Conservation (phyloP, 2,797 vertebrate genomes). For the Bucorvus abyssinicus region DNA sequence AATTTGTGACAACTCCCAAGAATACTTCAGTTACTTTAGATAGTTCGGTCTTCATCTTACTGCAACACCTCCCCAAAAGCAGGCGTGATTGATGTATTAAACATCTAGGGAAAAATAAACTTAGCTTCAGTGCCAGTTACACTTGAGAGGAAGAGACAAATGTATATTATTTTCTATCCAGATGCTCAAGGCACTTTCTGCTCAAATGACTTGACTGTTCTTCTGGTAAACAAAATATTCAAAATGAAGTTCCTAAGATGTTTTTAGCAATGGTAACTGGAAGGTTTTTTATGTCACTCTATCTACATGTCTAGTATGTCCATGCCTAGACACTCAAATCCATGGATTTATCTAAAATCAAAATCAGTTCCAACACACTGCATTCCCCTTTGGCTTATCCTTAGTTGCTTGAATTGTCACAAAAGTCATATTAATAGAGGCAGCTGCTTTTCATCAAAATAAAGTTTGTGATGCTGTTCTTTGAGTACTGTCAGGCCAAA, state of each 20-base stretch:
- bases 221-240: constrained; percentile 21
- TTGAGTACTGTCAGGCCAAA: not conserved
- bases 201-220: not conserved
- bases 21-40: not conserved
- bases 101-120: not conserved
- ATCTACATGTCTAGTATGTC: not conserved
- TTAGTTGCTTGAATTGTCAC: constrained; percentile 25
- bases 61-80: constrained; percentile 18
- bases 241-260: not conserved
- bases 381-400: constrained; percentile 38
- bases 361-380: constrained; percentile 33
- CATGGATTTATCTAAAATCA: constrained; percentile 32
- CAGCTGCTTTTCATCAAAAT: constrained; percentile 25
- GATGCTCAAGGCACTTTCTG: constrained; percentile 20
- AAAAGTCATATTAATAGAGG: constrained; percentile 1
- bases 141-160: constrained; percentile 10
- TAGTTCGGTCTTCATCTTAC: not conserved
- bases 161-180: constrained; percentile 5
- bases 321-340: not conserved
- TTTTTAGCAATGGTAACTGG: not conserved
- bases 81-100: not conserved
- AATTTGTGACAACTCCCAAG: not conserved
- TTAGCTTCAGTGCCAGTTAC: not conserved
- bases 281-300: not conserved
- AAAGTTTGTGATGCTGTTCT: not conserved